Conservation (phyloP, 2,797 vertebrate genomes). For the Fistularia commersonii region DNA sequence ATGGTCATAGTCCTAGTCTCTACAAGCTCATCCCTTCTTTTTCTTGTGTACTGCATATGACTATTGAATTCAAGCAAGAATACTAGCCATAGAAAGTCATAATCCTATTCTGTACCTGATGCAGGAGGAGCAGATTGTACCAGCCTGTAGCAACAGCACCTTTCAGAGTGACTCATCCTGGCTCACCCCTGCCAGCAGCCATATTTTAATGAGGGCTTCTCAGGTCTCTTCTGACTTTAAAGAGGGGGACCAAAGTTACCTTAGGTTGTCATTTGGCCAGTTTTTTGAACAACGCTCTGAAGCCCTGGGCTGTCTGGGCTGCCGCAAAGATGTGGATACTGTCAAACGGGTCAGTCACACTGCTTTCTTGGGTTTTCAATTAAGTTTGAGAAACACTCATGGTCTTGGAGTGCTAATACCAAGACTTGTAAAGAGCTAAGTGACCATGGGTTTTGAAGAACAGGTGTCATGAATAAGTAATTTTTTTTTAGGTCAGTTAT, state of each 20-base stretch:
- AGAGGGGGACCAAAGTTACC: conserved; percentile 82
- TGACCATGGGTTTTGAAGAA: too few species aligned
- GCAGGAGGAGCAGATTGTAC: conserved; percentile 84
- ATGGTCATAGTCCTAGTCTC: too few species aligned
- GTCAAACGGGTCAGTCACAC: conserved; percentile 84
- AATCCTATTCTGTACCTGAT: conserved; percentile 9
- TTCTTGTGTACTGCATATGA: too few species aligned
- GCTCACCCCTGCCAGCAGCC: conserved; percentile 73
- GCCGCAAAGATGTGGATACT: conserved; percentile 54
- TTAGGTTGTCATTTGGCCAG: conserved; percentile 88
- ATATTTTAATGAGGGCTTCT: conserved; percentile 77
- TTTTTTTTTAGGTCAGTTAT: too few species aligned
- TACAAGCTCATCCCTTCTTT: too few species aligned
- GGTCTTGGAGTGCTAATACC: too few species aligned
- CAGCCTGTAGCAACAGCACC: conserved; percentile 53
- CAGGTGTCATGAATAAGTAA: too few species aligned
- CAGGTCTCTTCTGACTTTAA: conserved; percentile 75
- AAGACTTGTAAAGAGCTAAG: background rate
- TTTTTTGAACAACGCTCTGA: conserved; percentile 94
- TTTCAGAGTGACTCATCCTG: conserved; percentile 81
- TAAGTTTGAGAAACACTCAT: background rate
- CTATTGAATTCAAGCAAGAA: too few species aligned
- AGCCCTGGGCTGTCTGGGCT: conserved; percentile 90
- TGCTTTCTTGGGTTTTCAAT: background rate
- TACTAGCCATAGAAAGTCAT: too few species aligned